A percentile compares a stretch with the other conserved stretches of the same genome.
These are phyloP conservation scores for Thecophora atra DNA, from an alignment of 2,888 invertebrate genomes.

Conservation along the genomic window DNA sequence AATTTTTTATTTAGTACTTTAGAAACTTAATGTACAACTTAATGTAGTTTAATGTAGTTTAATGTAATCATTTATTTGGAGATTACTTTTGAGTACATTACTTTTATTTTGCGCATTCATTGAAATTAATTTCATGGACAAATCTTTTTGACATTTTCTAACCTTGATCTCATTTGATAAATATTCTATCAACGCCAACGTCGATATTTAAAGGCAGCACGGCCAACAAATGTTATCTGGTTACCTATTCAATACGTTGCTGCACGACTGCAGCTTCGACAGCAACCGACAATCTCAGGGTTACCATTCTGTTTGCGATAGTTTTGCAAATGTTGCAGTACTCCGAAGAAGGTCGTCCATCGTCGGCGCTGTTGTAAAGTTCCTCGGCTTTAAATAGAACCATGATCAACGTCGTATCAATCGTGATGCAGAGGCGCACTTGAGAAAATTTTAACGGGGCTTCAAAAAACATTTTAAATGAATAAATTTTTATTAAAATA, in stretches of 20 bases:
- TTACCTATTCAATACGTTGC: not conserved
- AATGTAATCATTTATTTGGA: too few relatives aligned
- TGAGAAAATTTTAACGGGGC: too few relatives aligned
- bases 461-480: too few relatives aligned
- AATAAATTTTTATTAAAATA: too few relatives aligned
- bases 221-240: not conserved
- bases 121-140: not conserved
- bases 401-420: not conserved
- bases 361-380: slow-evolving; percentile 18
- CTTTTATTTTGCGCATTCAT: not conserved
- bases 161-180: not conserved
- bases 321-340: slow-evolving; percentile 23
- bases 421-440: too few relatives aligned
- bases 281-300: slow-evolving; percentile 18
- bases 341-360: slow-evolving; percentile 28
- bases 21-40: too few relatives aligned
- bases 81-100: too few relatives aligned
- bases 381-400: not conserved
- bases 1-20: too few relatives aligned
- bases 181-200: not conserved
- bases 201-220: slow-evolving; percentile 1
- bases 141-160: not conserved
- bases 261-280: slow-evolving; percentile 1
- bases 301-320: slow-evolving; percentile 22
- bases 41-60: too few relatives aligned